phyloP scores from a whole-genome alignment of 2,113 vertebrate genomes.

The Microcebus jonahi region DNA sequence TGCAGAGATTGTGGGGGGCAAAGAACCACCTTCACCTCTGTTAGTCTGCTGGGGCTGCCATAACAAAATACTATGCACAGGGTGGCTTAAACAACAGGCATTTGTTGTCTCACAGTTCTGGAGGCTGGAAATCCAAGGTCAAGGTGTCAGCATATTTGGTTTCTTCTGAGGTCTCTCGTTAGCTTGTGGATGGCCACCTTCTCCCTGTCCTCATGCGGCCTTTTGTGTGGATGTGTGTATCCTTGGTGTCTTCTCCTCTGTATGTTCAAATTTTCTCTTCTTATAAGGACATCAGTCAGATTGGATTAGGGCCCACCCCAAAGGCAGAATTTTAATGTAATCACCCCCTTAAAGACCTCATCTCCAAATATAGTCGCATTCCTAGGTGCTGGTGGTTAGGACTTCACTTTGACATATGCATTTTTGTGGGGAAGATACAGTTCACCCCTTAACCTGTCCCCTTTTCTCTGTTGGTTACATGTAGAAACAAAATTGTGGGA shows the following conservation, averaged over 20 bases:
- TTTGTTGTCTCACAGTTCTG: neutral
- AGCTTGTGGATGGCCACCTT: neutral
- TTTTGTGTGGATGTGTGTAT: neutral
- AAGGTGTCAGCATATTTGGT: neutral
- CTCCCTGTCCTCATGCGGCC: fast-evolving
- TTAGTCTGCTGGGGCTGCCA: neutral
- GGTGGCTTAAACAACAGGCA: neutral
- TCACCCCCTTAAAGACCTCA: neutral
- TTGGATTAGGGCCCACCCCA: neutral
- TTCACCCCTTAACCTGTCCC: neutral
- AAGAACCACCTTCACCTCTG: neutral
- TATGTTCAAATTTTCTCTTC: neutral
- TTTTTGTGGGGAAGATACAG: neutral
- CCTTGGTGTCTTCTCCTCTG: neutral
- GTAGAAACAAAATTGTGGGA: neutral
- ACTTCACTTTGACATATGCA: neutral
- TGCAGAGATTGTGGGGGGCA: neutral
- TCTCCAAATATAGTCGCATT: neutral
- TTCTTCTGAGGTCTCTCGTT: neutral
- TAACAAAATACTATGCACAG: neutral
- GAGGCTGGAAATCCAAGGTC: neutral
- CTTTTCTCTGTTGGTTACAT: neutral
- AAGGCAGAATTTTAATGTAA: neutral
- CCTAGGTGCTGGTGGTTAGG: neutral
- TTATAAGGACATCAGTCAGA: neutral